Evolutionary conservation across 1,140 invertebrate species (phyloP).

Genomic region (Yoshiicerus persimilis): DNA sequence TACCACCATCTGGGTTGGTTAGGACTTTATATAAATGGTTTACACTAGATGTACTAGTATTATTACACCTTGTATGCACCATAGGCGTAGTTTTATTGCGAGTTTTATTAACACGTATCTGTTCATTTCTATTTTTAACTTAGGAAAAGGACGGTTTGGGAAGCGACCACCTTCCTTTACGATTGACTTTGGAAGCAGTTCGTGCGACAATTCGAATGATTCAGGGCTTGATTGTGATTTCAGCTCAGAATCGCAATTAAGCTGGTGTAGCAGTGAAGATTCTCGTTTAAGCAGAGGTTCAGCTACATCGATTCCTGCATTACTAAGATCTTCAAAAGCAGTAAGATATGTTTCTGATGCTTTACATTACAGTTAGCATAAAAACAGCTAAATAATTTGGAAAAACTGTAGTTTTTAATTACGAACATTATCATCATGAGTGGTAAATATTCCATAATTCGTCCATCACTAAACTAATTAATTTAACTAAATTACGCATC

Average conservation of each 20-base stretch:
- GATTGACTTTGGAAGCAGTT: background rate
- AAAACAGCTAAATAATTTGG: too few species aligned
- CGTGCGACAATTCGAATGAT: constrained; percentile 44
- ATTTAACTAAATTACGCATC: too few species aligned
- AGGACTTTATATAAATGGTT: too few species aligned
- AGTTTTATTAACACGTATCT: too few species aligned
- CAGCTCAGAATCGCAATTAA: constrained; percentile 45
- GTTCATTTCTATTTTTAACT: background rate
- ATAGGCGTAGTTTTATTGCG: too few species aligned
- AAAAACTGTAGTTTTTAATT: background rate
- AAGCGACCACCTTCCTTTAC: constrained; percentile 38
- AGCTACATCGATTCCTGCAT: background rate
- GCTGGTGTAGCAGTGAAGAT: constrained; percentile 41
- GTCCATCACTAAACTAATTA: background rate
- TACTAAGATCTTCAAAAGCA: background rate
- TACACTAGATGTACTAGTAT: too few species aligned
- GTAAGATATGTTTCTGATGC: background rate
- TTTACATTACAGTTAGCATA: too few species aligned
- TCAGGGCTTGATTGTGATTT: constrained; percentile 47
- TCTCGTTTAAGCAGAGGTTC: background rate
- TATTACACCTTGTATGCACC: too few species aligned
- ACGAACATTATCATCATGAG: background rate
- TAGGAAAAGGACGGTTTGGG: constrained; percentile 48
- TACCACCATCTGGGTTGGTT: too few species aligned
- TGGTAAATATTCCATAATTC: too few species aligned